Percentiles rank a stretch among this genome's conserved stretches.
phyloP scores from a whole-genome alignment of 2,113 vertebrate genomes.

The Condylura cristata region DNA sequence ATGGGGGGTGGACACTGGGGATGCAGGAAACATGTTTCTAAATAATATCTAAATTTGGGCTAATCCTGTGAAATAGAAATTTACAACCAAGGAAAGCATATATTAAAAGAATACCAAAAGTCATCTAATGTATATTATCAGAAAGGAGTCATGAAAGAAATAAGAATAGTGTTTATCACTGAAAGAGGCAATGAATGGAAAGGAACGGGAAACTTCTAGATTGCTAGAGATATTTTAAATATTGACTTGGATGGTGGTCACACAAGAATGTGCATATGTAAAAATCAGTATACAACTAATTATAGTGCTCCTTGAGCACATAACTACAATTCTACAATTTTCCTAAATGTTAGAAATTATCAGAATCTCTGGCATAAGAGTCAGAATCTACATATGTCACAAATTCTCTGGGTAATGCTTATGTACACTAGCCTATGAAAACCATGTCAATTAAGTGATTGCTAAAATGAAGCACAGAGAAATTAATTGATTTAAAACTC shows the following conservation, averaged over 20 bases:
- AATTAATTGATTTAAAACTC: not conserved
- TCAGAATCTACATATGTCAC: not conserved
- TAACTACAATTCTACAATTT: not conserved
- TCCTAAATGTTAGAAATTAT: not conserved
- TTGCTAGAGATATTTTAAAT: not conserved
- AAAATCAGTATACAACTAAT: not conserved
- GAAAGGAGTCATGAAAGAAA: not conserved
- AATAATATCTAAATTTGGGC: not conserved
- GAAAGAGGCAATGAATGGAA: not conserved
- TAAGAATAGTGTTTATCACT: not conserved
- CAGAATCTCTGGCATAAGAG: not conserved
- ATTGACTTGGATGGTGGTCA: not conserved
- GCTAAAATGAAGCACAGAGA: not conserved
- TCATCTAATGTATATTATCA: not conserved
- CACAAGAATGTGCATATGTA: not conserved
- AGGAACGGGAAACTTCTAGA: not conserved
- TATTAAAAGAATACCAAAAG: not conserved
- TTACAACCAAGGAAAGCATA: not conserved
- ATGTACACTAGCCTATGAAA: not conserved
- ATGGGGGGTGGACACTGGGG: accelerated
- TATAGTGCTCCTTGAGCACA: not conserved
- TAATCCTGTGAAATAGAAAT: not conserved
- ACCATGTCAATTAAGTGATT: not conserved
- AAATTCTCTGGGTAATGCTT: not conserved
- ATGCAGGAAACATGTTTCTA: not conserved